phyloP scores from a whole-genome alignment of 2,888 invertebrate genomes.

The Enoplolaimus lenunculus region DNA sequence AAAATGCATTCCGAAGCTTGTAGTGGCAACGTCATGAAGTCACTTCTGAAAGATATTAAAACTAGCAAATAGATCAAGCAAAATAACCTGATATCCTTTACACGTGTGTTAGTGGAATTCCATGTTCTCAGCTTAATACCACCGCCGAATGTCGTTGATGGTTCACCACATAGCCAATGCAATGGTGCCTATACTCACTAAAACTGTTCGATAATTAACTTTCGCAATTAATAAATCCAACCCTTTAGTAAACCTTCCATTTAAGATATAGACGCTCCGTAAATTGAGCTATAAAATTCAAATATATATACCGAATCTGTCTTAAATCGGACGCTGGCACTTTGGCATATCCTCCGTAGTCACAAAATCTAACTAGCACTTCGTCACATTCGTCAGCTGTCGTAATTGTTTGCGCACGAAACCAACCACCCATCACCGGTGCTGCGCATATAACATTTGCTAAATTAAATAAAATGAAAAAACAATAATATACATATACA shows the following conservation, averaged over 20 bases:
- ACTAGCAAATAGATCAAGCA: too few relatives aligned
- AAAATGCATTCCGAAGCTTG: slow-evolving; percentile 88
- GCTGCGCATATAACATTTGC: slow-evolving; percentile 77
- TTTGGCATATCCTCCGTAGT: slow-evolving; percentile 80
- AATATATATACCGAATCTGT: slow-evolving; percentile 55
- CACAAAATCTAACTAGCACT: slow-evolving; percentile 72
- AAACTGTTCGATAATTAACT: background rate
- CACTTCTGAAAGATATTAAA: slow-evolving; percentile 55
- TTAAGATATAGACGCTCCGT: background rate
- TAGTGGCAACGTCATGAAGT: slow-evolving; percentile 86
- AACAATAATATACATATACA: background rate
- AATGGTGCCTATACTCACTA: too few relatives aligned
- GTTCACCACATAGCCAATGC: too few relatives aligned
- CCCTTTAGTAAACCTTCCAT: background rate
- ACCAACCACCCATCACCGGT: slow-evolving; percentile 69
- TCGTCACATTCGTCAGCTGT: slow-evolving; percentile 50
- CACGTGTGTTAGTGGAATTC: too few relatives aligned
- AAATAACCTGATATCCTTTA: too few relatives aligned
- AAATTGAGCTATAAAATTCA: too few relatives aligned
- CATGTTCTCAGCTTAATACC: too few relatives aligned
- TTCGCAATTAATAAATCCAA: background rate
- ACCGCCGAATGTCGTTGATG: too few relatives aligned
- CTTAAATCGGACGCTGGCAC: slow-evolving; percentile 62
- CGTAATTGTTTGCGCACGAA: slow-evolving; percentile 64
- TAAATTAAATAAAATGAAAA: slow-evolving; percentile 33